Conservation (phyloP, 2,797 vertebrate genomes). For the Spatula clypeata region DNA sequence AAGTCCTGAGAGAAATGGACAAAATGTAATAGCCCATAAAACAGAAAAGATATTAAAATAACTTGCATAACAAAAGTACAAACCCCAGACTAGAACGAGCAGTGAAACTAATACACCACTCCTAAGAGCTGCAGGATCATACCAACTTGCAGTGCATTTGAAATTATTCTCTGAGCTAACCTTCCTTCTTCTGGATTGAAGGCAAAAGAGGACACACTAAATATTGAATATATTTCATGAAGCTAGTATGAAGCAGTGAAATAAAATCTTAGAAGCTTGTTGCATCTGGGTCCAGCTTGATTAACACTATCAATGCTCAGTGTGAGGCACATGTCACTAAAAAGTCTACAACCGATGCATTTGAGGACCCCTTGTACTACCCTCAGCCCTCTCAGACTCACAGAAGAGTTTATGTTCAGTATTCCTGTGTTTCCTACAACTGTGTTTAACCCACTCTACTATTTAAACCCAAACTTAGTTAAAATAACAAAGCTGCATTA, state of each 20-base stretch:
- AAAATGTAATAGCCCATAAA: not conserved
- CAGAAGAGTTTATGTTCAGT: not conserved
- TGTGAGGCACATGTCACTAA: not conserved
- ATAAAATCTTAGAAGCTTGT: not conserved
- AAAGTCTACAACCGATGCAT: fast-evolving
- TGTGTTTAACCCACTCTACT: conserved; percentile 11
- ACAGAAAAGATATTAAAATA: not conserved
- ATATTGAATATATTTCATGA: not conserved
- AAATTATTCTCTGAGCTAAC: not conserved
- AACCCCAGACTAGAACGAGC: not conserved
- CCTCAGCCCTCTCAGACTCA: not conserved
- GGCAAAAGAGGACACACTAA: not conserved
- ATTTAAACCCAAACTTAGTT: conserved; percentile 14
- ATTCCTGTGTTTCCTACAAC: not conserved
- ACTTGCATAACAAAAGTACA: not conserved
- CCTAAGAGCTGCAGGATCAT: not conserved
- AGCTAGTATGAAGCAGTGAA: not conserved
- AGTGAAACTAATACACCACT: not conserved
- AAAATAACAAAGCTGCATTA: conserved; percentile 38
- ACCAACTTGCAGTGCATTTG: not conserved
- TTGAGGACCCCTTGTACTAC: not conserved
- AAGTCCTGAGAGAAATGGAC: not conserved
- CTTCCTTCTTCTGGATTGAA: not conserved
- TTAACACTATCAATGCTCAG: not conserved
- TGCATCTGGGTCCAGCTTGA: not conserved